Percentiles rank a stretch among this genome's conserved stretches.
Conservation (phyloP, 2,797 vertebrate species). For the Pterois miles region DNA sequence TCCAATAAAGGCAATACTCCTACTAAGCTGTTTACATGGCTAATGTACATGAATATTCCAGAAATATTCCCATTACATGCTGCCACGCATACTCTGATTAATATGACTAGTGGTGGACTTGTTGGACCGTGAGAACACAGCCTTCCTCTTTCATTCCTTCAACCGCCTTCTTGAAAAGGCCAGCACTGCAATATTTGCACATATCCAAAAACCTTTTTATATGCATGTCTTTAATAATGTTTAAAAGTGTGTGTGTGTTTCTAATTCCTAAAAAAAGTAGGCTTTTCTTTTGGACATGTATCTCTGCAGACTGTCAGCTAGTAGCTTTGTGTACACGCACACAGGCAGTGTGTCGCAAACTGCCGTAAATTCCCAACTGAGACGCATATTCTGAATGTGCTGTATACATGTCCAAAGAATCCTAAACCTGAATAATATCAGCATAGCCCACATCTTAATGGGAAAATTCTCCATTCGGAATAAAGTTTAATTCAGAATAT, state of each 20-base stretch:
- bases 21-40: background rate
- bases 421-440: background rate
- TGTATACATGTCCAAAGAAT: background rate
- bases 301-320: background rate
- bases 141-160: background rate
- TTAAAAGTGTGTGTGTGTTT: background rate
- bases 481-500: no score
- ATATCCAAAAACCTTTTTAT: background rate
- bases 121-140: background rate
- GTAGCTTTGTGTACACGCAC: no score
- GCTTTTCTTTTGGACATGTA: background rate
- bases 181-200: no score
- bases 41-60: background rate
- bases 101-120: background rate
- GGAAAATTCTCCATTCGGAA: background rate
- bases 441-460: background rate
- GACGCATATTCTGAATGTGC: background rate
- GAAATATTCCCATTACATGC: background rate
- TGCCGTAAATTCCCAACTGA: background rate
- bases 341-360: no score
- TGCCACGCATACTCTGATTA: background rate
- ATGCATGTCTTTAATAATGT: background rate
- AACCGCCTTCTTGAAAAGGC: background rate
- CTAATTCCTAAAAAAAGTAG: background rate
- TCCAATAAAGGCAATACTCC: background rate